Conservation (phyloP, 1,140 invertebrate species). For the Hormaphis cornu region DNA sequence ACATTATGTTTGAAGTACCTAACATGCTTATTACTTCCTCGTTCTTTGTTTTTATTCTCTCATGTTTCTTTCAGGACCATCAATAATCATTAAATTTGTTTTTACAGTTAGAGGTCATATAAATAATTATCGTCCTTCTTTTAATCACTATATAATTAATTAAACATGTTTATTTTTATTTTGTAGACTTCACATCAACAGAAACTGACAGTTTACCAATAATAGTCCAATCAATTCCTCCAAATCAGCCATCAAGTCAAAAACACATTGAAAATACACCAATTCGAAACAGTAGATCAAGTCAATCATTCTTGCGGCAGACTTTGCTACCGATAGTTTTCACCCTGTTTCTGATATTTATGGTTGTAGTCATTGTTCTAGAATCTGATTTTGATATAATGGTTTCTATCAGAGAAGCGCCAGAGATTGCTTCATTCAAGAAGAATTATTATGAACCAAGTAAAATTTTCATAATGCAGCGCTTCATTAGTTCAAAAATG, state of each 20-base stretch:
- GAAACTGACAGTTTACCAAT: background rate
- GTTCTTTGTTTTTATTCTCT: too few relatives aligned
- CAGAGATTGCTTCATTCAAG: constrained; percentile 66
- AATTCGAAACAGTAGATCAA: background rate
- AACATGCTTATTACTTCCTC: too few relatives aligned
- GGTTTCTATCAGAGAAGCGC: constrained; percentile 57
- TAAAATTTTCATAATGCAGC: constrained; percentile 57
- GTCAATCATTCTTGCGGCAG: constrained; percentile 44
- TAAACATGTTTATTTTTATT: constrained; percentile 12
- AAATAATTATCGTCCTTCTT: background rate
- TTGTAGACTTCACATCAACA: constrained; percentile 19
- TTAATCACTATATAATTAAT: background rate
- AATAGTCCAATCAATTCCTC: background rate
- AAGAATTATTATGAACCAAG: constrained; percentile 73
- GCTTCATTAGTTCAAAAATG: constrained; percentile 42
- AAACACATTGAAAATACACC: constrained; percentile 2
- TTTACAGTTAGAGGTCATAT: background rate
- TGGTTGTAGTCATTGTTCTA: constrained; percentile 41
- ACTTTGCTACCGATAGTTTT: constrained; percentile 59
- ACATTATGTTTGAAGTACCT: too few relatives aligned
- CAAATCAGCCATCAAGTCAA: background rate
- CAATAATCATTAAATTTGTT: too few relatives aligned
- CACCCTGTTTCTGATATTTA: constrained; percentile 57
- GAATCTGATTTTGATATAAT: constrained; percentile 62
- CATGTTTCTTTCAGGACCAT: too few relatives aligned